Evolutionary conservation across 2,888 invertebrate species (phyloP).

Genomic region (Hartigia nigra): DNA sequence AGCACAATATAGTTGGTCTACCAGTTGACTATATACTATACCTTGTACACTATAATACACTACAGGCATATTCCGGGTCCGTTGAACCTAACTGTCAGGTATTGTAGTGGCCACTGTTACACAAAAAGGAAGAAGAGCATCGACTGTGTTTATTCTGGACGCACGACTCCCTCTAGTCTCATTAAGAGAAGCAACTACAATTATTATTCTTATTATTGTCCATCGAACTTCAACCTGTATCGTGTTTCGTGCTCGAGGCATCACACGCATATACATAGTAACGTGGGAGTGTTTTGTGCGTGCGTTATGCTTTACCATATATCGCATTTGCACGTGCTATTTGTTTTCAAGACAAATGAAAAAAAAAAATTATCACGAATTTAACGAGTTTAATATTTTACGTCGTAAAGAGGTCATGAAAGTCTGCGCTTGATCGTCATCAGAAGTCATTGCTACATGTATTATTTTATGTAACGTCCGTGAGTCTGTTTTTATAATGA

Average conservation of each 20-base stretch:
- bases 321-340: neutral
- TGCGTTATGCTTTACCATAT: neutral
- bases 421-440: neutral
- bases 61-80: conserved; percentile 35
- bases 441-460: neutral
- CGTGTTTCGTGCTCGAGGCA: neutral
- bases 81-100: conserved; percentile 58
- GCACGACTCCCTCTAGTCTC: neutral
- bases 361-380: neutral
- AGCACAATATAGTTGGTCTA: neutral
- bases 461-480: neutral
- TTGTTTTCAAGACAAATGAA: neutral
- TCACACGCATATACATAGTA: neutral
- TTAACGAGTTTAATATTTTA: neutral
- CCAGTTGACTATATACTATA: neutral
- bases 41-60: neutral
- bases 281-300: neutral
- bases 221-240: neutral
- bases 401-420: neutral
- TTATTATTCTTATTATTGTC: neutral
- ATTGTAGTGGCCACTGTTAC: conserved; percentile 42
- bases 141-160: conserved; percentile 12
- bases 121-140: conserved; percentile 35
- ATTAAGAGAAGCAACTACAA: neutral
- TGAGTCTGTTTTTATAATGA: neutral